Conservation (phyloP, 2,797 vertebrate genomes). For the Chiloscyllium punctatum region DNA sequence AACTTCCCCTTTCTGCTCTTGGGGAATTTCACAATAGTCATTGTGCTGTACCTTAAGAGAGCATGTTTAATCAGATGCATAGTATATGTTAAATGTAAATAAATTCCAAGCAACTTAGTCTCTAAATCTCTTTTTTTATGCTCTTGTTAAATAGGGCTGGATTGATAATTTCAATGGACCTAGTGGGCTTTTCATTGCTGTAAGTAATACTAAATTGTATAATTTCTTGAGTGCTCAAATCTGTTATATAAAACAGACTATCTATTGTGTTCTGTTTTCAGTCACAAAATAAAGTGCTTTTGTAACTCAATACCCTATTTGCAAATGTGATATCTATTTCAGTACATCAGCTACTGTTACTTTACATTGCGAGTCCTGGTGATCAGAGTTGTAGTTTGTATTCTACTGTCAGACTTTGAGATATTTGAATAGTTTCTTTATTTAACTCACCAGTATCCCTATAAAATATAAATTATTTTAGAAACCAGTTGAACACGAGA, state of each 20-base stretch:
- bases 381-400: not conserved
- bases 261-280: not conserved
- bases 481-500: not conserved
- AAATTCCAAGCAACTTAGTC: not conserved
- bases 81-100: not conserved
- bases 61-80: not conserved
- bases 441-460: too few species aligned
- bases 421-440: not conserved
- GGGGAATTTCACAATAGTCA: not conserved
- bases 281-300: conserved; percentile 1
- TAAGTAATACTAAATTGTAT: conserved; percentile 60
- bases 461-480: not conserved
- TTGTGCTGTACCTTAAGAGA: not conserved
- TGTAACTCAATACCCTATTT: not conserved
- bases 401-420: not conserved
- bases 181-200: conserved; percentile 94
- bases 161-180: conserved; percentile 99
- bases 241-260: not conserved
- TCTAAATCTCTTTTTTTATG: conserved; percentile 40
- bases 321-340: not conserved
- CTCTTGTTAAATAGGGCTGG: conserved; percentile 73
- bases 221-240: not conserved
- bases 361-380: not conserved
- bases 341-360: not conserved
- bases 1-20: not conserved